These are phyloP conservation scores for Sapayoa aenigma DNA, from an alignment of 2,113 vertebrate genomes.

Conservation along the genomic window DNA sequence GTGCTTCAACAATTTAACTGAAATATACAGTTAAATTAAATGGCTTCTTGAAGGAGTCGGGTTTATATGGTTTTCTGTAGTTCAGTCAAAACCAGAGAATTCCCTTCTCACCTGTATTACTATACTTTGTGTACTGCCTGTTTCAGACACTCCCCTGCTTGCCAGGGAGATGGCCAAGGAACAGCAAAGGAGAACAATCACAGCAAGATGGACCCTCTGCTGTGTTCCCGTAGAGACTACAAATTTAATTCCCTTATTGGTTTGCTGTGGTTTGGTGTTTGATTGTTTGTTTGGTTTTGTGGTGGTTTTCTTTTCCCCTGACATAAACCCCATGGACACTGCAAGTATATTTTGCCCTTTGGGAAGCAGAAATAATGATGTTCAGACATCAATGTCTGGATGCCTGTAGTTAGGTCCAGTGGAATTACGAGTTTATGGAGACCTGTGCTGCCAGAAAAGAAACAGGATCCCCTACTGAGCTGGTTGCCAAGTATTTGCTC, in stretches of 20 bases:
- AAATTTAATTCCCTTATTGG: background rate
- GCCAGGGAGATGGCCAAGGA: background rate
- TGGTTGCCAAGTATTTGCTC: background rate
- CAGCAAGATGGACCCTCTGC: background rate
- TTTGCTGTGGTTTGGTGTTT: background rate
- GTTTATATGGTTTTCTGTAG: background rate
- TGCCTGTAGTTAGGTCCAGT: background rate
- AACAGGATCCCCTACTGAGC: background rate
- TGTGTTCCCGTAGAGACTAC: background rate
- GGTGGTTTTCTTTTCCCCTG: background rate
- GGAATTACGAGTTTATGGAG: background rate
- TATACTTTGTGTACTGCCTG: fast-evolving
- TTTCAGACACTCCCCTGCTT: background rate
- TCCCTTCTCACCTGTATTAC: background rate
- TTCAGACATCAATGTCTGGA: background rate
- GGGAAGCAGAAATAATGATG: background rate
- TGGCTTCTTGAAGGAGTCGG: background rate
- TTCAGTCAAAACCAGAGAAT: background rate
- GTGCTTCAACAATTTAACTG: background rate
- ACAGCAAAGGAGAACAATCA: background rate
- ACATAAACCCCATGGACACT: background rate
- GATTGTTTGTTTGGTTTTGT: too few species aligned
- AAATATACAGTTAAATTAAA: background rate
- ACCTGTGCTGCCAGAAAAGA: background rate
- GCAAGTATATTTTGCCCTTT: background rate